Evolutionary conservation across 2,797 vertebrate species (phyloP).

Genomic region (Triplophysa bombifrons): DNA sequence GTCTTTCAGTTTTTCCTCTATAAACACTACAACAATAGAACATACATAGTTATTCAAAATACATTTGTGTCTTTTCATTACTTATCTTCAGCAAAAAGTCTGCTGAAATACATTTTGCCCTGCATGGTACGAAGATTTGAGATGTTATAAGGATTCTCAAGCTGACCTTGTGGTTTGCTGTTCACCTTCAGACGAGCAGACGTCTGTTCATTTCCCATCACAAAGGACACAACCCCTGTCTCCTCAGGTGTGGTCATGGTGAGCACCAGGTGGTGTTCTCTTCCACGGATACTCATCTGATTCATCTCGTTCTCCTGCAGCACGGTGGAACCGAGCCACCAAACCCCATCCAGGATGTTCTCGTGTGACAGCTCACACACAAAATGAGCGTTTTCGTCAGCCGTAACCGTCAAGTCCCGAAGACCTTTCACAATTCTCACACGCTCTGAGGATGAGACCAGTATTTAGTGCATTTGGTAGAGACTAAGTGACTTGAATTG

Average conservation of each 20-base stretch:
- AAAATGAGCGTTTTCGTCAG: conserved; percentile 89
- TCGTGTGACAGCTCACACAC: conserved; percentile 86
- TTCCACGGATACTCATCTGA: conserved; percentile 76
- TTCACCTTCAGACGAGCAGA: conserved; percentile 78
- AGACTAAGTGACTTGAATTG: neutral
- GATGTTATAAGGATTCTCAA: neutral
- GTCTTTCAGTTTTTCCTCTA: conserved; percentile 74
- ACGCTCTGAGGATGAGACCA: conserved; percentile 67
- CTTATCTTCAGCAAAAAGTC: no score
- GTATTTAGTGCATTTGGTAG: conserved; percentile 46
- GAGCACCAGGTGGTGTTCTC: conserved; percentile 78
- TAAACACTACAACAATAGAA: conserved; percentile 64
- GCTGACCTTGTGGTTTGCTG: conserved; percentile 76
- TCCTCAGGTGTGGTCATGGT: conserved; percentile 76
- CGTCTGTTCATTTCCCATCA: conserved; percentile 76
- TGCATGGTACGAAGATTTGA: neutral
- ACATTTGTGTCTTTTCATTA: no score
- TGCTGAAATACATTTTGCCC: neutral
- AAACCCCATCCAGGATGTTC: conserved; percentile 81
- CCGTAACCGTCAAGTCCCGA: conserved; percentile 85
- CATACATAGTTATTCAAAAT: no score
- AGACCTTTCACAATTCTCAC: conserved; percentile 79
- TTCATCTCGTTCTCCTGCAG: conserved; percentile 92
- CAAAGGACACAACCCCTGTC: conserved; percentile 81
- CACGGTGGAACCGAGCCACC: conserved; percentile 90